Percentiles rank a stretch among this genome's conserved stretches.
phyloP scores from a whole-genome alignment of 2,113 vertebrate species.

The Theristicus caerulescens region DNA sequence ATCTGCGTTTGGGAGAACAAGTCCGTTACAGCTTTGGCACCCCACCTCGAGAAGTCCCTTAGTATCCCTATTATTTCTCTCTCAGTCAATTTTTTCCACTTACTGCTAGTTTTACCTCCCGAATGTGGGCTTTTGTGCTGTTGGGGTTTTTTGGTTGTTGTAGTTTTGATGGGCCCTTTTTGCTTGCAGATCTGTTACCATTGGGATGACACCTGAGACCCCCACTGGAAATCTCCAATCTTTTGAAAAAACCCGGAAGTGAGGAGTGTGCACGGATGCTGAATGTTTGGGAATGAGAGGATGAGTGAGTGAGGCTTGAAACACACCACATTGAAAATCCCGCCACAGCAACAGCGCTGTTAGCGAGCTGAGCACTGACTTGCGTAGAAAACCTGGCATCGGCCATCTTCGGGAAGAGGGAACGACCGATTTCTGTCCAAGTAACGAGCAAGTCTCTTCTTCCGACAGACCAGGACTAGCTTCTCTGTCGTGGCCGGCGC shows the following conservation, averaged over 20 bases:
- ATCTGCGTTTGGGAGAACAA: fast-evolving
- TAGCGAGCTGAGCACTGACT: slow-evolving; percentile 71
- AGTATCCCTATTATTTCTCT: fast-evolving
- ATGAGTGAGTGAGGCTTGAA: slow-evolving; percentile 91
- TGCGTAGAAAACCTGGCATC: slow-evolving; percentile 50
- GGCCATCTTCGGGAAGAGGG: slow-evolving; percentile 66
- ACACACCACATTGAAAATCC: slow-evolving; percentile 88
- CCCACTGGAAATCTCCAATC: slow-evolving; percentile 93
- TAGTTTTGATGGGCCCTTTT: background rate
- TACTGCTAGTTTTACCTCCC: background rate
- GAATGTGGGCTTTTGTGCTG: fast-evolving
- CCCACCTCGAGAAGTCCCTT: background rate
- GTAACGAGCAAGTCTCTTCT: slow-evolving; percentile 51
- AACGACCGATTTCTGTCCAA: slow-evolving; percentile 13
- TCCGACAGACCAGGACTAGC: slow-evolving; percentile 63
- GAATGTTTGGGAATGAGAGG: slow-evolving; percentile 90
- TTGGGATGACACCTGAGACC: slow-evolving; percentile 83
- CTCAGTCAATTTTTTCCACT: background rate
- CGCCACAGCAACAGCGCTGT: slow-evolving; percentile 78
- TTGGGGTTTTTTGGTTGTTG: no score
- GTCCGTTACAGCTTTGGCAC: background rate
- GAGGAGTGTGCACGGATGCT: slow-evolving; percentile 88
- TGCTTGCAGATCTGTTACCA: slow-evolving; percentile 78
- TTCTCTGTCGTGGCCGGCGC: slow-evolving; percentile 60
- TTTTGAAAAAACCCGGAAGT: slow-evolving; percentile 84